Evolutionary conservation across 2,888 invertebrate genomes (phyloP).

Genomic region (Troglohyphantes excavatus): DNA sequence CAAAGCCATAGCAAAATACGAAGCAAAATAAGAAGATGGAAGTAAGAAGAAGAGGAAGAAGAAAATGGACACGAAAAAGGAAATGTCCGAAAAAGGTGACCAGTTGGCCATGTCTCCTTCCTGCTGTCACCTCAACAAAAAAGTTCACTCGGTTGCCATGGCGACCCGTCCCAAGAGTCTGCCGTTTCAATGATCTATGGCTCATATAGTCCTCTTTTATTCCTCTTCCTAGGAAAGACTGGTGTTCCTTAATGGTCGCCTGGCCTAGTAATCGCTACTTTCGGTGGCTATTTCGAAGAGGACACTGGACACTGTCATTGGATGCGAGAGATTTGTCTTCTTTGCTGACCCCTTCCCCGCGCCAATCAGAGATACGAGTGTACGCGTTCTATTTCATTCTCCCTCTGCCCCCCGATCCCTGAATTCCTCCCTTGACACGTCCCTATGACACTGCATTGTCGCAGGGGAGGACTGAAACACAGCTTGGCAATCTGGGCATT

Average conservation of each 20-base stretch:
- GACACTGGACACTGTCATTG: conserved; percentile 78
- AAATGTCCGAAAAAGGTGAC: conserved; percentile 78
- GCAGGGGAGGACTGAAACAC: conserved; percentile 71
- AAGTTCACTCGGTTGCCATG: conserved; percentile 75
- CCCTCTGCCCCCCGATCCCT: conserved; percentile 34
- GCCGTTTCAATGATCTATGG: conserved; percentile 78
- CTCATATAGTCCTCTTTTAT: conserved; percentile 78
- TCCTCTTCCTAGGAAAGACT: conserved; percentile 72
- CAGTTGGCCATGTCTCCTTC: conserved; percentile 78
- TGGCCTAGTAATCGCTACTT: conserved; percentile 77
- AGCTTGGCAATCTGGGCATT: conserved; percentile 68
- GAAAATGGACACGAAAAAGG: conserved; percentile 74
- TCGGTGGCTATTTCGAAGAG: conserved; percentile 76
- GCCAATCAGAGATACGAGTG: conserved; percentile 61
- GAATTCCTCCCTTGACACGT: conserved; percentile 70
- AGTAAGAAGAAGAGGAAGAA: conserved; percentile 68
- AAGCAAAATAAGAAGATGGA: conserved; percentile 67
- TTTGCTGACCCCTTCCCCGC: conserved; percentile 57
- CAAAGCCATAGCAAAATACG: conserved; percentile 56
- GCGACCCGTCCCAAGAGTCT: conserved; percentile 72
- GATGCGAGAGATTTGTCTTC: conserved; percentile 77
- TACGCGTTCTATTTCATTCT: conserved; percentile 62
- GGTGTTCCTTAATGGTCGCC: conserved; percentile 76
- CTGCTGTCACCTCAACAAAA: conserved; percentile 78
- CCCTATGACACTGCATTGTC: conserved; percentile 73